These are phyloP conservation scores for Melanotaenia boesemani DNA, from an alignment of 2,797 vertebrate genomes.

Conservation along the genomic window DNA sequence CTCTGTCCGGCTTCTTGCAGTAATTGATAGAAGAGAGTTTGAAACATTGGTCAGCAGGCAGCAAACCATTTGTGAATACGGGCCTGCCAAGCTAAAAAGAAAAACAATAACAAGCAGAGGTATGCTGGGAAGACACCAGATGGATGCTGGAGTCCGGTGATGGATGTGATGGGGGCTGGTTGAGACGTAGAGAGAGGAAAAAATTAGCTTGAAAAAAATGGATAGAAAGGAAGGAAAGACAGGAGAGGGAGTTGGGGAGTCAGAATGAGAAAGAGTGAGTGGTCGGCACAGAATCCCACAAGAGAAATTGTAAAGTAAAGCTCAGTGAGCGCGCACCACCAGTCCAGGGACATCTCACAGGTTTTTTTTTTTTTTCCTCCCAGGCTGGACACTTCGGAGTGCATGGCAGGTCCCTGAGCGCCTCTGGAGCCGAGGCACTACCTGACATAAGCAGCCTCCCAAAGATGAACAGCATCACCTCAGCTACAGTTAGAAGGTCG, in stretches of 20 bases:
- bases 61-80: constrained; percentile 75
- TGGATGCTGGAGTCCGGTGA: constrained; percentile 62
- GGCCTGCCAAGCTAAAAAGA: constrained; percentile 69
- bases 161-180: constrained; percentile 70
- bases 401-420: constrained; percentile 89
- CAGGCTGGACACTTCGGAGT: constrained; percentile 88
- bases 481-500: constrained; percentile 92
- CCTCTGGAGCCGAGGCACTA: constrained; percentile 83
- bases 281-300: constrained; percentile 90
- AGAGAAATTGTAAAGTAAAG: constrained; percentile 94
- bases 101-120: constrained; percentile 75
- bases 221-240: constrained; percentile 56
- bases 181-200: constrained; percentile 49
- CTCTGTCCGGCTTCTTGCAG: constrained; percentile 47
- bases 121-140: constrained; percentile 65
- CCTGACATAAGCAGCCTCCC: constrained; percentile 93
- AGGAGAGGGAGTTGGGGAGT: constrained; percentile 61
- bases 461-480: constrained; percentile 97
- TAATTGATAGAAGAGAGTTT: constrained; percentile 78
- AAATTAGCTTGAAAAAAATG: constrained; percentile 66
- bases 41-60: constrained; percentile 73
- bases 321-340: constrained; percentile 92
- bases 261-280: constrained; percentile 86
- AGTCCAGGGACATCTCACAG: constrained; percentile 89
- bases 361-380: constrained; percentile 68